Percentiles rank a stretch among this genome's conserved stretches.
These are phyloP conservation scores for Tarsius wallacei DNA, from an alignment of 2,797 vertebrate species.

Conservation along the genomic window DNA sequence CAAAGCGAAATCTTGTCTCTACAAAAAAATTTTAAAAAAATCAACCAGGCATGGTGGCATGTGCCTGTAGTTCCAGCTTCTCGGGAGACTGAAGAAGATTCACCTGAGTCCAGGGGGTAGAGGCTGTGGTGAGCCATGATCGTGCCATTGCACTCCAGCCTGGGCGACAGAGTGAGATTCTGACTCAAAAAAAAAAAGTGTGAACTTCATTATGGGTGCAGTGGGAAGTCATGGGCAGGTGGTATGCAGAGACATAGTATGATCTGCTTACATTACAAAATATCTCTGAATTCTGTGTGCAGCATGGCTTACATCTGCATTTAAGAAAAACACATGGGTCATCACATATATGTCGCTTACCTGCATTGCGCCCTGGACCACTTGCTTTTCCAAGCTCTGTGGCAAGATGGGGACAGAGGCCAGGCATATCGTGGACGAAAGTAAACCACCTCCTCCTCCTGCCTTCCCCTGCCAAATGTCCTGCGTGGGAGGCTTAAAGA, in stretches of 20 bases:
- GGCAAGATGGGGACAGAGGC: neutral
- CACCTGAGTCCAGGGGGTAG: too few species aligned
- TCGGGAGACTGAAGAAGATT: too few species aligned
- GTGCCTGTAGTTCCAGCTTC: too few species aligned
- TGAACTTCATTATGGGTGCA: neutral
- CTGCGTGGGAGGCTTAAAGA: neutral
- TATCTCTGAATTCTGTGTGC: neutral
- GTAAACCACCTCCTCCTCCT: neutral
- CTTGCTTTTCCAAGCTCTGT: neutral
- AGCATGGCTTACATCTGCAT: neutral
- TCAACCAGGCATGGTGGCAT: too few species aligned
- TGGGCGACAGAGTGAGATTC: too few species aligned
- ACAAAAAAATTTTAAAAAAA: too few species aligned
- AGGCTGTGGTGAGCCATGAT: too few species aligned
- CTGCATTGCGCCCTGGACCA: neutral
- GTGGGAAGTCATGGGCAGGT: neutral
- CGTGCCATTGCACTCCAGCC: too few species aligned
- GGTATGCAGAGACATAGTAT: neutral
- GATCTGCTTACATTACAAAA: neutral
- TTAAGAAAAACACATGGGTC: neutral
- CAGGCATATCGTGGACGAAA: neutral
- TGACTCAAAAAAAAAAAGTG: too few species aligned
- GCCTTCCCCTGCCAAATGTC: neutral
- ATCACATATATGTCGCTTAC: neutral
- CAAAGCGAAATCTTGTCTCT: too few species aligned